These are phyloP conservation scores for Carettochelys insculpta DNA, from an alignment of 2,113 vertebrate genomes.

Conservation along the genomic window DNA sequence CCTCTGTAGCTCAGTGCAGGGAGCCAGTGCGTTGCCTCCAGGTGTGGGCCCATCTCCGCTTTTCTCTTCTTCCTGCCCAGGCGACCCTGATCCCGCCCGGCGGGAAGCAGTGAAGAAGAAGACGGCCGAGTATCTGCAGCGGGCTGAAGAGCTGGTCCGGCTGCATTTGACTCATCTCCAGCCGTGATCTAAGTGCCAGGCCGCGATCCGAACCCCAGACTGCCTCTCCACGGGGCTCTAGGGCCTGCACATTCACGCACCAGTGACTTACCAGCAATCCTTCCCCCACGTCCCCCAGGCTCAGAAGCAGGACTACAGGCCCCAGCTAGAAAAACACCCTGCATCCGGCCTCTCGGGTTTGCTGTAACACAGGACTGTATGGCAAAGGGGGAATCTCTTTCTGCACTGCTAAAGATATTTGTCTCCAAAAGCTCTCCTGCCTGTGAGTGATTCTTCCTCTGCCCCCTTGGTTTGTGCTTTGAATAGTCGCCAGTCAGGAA, in stretches of 20 bases:
- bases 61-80: slow-evolving; percentile 57
- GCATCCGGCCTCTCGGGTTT: neutral
- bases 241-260: too few species aligned
- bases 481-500: neutral
- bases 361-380: neutral
- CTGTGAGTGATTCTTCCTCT: neutral
- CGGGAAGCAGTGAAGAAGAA: slow-evolving; percentile 84
- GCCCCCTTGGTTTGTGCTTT: neutral
- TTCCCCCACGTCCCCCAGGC: neutral
- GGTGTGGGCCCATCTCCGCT: neutral
- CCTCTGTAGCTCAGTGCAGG: neutral
- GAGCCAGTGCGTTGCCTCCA: neutral
- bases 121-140: slow-evolving; percentile 84
- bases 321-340: neutral
- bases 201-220: slow-evolving; percentile 17
- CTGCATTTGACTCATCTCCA: slow-evolving; percentile 41
- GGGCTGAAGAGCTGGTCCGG: slow-evolving; percentile 83
- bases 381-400: neutral
- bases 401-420: neutral
- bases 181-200: neutral
- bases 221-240: neutral
- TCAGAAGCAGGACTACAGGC: neutral
- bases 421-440: neutral
- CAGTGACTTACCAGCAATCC: neutral
- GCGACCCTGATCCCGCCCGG: slow-evolving; percentile 79